A percentile compares a stretch with the other conserved stretches of the same genome.
Evolutionary conservation across 2,797 vertebrate genomes (phyloP).

Genomic region (Hypotaenidia okinawae): DNA sequence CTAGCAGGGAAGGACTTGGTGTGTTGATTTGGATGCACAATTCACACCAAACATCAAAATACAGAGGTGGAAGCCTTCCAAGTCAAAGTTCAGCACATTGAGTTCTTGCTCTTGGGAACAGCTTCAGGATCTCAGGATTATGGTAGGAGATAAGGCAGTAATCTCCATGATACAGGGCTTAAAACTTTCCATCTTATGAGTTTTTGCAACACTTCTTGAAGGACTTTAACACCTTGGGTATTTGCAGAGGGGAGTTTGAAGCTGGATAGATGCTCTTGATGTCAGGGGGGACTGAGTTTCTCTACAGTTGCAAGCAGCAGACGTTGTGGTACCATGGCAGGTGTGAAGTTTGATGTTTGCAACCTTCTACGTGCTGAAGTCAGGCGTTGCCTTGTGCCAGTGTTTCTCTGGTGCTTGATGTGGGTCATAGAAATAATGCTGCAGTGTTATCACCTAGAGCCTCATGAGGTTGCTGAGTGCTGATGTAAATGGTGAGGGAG

Average conservation of each 20-base stretch:
- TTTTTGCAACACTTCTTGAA: neutral
- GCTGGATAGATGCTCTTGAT: neutral
- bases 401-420: neutral
- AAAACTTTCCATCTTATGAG: neutral
- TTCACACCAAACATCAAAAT: neutral
- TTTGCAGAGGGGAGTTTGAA: neutral
- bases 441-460: too few species aligned
- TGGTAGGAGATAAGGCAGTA: neutral
- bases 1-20: neutral
- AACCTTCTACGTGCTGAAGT: neutral
- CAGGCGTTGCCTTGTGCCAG: neutral
- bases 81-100: neutral
- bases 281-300: neutral
- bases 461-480: neutral
- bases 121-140: neutral
- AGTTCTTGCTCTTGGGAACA: neutral
- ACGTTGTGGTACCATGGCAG: neutral
- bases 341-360: neutral
- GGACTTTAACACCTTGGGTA: neutral
- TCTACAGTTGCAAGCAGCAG: neutral
- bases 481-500: fast-evolving
- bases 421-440: neutral
- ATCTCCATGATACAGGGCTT: neutral
- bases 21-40: neutral
- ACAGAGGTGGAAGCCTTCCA: neutral